Conservation (phyloP, 2,113 vertebrate species). For the Pygathrix nemaeus region DNA sequence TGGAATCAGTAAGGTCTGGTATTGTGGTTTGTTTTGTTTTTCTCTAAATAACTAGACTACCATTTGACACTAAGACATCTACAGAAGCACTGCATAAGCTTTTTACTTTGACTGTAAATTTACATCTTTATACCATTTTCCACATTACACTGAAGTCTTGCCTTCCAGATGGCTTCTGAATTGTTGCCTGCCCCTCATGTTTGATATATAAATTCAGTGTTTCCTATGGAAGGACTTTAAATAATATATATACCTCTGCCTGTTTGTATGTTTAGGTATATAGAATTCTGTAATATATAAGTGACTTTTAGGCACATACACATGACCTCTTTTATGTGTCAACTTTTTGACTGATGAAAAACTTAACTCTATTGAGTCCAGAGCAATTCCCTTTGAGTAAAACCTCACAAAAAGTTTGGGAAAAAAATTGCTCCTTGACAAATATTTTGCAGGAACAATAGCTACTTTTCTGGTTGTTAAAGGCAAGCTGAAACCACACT, state of each 20-base stretch:
- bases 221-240: slow-evolving; percentile 29
- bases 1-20: background rate
- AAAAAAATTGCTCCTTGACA: slow-evolving; percentile 51
- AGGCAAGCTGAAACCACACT: slow-evolving; percentile 51
- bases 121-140: background rate
- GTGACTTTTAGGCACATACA: background rate
- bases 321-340: background rate
- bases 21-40: background rate
- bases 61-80: background rate
- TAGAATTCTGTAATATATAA: background rate
- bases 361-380: background rate
- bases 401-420: slow-evolving; percentile 41
- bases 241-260: background rate
- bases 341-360: background rate
- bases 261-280: slow-evolving; percentile 24
- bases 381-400: slow-evolving; percentile 42
- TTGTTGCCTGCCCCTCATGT: background rate
- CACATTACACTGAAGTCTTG: background rate
- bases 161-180: slow-evolving; percentile 11
- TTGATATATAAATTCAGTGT: background rate
- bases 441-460: slow-evolving; percentile 2
- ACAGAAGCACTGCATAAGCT: background rate
- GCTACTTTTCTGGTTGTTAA: slow-evolving; percentile 8
- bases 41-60: background rate
- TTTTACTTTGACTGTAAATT: slow-evolving; percentile 39